Conservation (phyloP, 2,888 invertebrate species). For the Choristoneura rosaceana region DNA sequence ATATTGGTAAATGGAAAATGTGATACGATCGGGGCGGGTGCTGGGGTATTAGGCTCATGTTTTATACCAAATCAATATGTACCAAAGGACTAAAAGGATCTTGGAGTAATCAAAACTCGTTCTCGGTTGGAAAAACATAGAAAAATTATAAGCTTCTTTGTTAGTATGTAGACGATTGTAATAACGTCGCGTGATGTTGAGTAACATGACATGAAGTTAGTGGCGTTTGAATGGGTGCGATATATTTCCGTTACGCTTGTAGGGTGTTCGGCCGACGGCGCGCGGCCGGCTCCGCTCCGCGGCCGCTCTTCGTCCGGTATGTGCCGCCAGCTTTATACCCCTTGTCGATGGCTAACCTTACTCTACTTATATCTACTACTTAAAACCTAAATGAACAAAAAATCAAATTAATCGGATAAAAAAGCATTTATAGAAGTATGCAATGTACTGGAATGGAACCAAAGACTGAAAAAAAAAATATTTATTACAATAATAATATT, state of each 20-base stretch:
- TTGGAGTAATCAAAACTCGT: conserved; percentile 24
- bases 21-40: conserved; percentile 16
- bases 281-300: neutral
- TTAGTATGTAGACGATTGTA: neutral
- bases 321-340: conserved; percentile 55
- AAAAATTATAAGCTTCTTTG: conserved; percentile 3
- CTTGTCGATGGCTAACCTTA: conserved; percentile 43
- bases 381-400: conserved; percentile 59
- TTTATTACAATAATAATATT: conserved; percentile 74
- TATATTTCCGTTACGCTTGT: conserved; percentile 1
- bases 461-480: conserved; percentile 79
- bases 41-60: conserved; percentile 24
- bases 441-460: conserved; percentile 76
- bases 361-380: conserved; percentile 38
- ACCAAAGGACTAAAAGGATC: conserved; percentile 35
- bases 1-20: conserved; percentile 21
- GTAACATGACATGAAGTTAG: neutral
- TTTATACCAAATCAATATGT: conserved; percentile 34
- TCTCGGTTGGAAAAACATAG: conserved; percentile 5
- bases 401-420: conserved; percentile 52
- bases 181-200: neutral
- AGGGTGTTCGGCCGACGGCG: conserved; percentile 1
- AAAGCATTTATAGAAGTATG: conserved; percentile 64
- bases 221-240: neutral
- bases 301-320: conserved; percentile 56